These are phyloP conservation scores for Clinocottus analis DNA, from an alignment of 2,113 vertebrate genomes.

Conservation along the genomic window DNA sequence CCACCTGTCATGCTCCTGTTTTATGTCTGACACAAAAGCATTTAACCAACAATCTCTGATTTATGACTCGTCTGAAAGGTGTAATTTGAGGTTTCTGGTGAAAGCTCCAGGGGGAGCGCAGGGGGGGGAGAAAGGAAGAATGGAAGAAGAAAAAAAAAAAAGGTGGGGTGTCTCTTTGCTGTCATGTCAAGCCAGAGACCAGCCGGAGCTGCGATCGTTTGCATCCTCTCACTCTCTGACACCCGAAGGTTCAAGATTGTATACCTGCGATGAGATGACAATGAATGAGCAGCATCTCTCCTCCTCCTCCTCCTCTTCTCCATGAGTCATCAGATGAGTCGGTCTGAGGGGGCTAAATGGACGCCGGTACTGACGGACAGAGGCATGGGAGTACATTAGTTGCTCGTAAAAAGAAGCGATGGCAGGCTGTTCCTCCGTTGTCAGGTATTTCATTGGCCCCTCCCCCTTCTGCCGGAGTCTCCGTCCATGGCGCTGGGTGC, in stretches of 20 bases:
- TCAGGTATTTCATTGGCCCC: constrained; percentile 54
- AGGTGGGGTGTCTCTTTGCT: constrained; percentile 25
- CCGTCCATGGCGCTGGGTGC: constrained; percentile 51
- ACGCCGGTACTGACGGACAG: constrained; percentile 29
- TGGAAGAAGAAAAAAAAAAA: too few species aligned
- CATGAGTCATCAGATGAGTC: constrained; percentile 53
- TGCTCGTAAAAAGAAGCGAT: constrained; percentile 64
- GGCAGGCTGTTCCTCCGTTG: constrained; percentile 41
- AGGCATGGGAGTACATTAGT: constrained; percentile 61
- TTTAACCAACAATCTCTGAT: constrained; percentile 69
- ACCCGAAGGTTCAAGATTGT: constrained; percentile 28
- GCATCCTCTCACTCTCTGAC: background rate
- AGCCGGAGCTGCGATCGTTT: constrained; percentile 19
- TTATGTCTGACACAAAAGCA: constrained; percentile 68
- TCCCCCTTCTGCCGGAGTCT: constrained; percentile 25
- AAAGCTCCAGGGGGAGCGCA: background rate
- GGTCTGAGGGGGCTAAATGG: constrained; percentile 17
- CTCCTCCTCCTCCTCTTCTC: background rate
- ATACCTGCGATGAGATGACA: constrained; percentile 19
- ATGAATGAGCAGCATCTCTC: constrained; percentile 34
- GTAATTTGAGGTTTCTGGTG: constrained; percentile 68
- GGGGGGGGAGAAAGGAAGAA: background rate
- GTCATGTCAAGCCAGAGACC: constrained; percentile 43
- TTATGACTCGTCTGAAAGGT: constrained; percentile 71
- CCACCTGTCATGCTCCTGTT: constrained; percentile 57